phyloP scores from a whole-genome alignment of 1,140 invertebrate species.

The Euwallacea similis region DNA sequence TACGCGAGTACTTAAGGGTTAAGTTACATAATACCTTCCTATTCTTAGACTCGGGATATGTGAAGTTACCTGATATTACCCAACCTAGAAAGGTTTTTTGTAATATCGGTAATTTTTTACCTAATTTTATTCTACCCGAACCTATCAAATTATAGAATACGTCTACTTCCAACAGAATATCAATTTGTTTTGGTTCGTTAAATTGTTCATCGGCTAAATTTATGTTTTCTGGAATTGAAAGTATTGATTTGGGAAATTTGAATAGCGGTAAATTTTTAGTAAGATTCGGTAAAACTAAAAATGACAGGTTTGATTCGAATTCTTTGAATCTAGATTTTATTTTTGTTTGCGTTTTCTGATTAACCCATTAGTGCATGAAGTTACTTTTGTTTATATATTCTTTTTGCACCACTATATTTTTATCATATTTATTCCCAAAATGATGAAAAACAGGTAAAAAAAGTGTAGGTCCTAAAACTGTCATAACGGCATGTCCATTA shows the following conservation, averaged over 20 bases:
- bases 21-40: constrained; percentile 20
- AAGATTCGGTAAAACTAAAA: constrained; percentile 30
- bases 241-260: constrained; percentile 7
- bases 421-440: no score
- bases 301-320: constrained; percentile 16
- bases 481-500: no score
- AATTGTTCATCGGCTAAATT: constrained; percentile 47
- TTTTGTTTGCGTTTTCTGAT: constrained; percentile 11
- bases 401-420: no score
- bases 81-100: constrained; percentile 48
- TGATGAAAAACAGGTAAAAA: no score
- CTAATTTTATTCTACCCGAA: constrained; percentile 42
- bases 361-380: no score
- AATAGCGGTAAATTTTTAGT: constrained; percentile 22
- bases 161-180: constrained; percentile 47
- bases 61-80: constrained; percentile 33
- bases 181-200: constrained; percentile 37
- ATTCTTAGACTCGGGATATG: neutral
- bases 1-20: neutral
- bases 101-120: constrained; percentile 38
- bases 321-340: constrained; percentile 21
- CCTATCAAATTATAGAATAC: constrained; percentile 46
- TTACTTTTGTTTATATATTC: no score
- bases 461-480: no score
- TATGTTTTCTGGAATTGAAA: constrained; percentile 23